Percentiles rank a stretch among this genome's conserved stretches.
phyloP scores from a whole-genome alignment of 64 coral and sea anemone species.

The Porites lutea region DNA sequence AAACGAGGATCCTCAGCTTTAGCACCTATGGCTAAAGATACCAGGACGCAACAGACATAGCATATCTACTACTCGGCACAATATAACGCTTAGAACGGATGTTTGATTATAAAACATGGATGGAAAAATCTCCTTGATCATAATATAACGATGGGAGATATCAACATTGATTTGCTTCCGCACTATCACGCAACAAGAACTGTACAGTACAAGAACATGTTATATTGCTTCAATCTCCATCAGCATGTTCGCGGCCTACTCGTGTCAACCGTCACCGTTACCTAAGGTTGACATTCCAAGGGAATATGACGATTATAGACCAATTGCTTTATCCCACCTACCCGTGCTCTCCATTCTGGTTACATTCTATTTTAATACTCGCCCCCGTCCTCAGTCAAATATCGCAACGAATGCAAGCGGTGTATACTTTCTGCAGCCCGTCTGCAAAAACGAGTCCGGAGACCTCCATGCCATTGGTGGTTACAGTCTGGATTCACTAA shows the following conservation, averaged over 20 bases:
- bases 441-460: too few relatives aligned
- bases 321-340: too few relatives aligned
- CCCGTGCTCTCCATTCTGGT: too few relatives aligned
- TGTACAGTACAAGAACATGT: constrained; percentile 7
- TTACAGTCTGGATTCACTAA: too few relatives aligned
- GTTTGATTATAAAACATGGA: constrained; percentile 19
- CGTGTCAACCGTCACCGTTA: background rate
- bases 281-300: too few relatives aligned
- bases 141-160: background rate
- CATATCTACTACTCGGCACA: constrained; percentile 11
- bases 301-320: too few relatives aligned
- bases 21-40: constrained; percentile 43
- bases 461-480: too few relatives aligned
- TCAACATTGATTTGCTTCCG: constrained; percentile 36
- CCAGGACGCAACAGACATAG: constrained; percentile 41
- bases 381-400: too few relatives aligned
- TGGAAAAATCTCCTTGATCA: background rate
- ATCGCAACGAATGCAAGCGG: too few relatives aligned
- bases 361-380: too few relatives aligned
- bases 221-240: constrained; percentile 27
- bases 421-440: too few relatives aligned
- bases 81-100: constrained; percentile 31
- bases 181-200: background rate
- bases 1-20: constrained; percentile 24
- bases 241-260: constrained; percentile 27